Base-by-base conservation (phyloP, 2,888 invertebrate genomes). In the Gasteruption jaculator region DNA sequence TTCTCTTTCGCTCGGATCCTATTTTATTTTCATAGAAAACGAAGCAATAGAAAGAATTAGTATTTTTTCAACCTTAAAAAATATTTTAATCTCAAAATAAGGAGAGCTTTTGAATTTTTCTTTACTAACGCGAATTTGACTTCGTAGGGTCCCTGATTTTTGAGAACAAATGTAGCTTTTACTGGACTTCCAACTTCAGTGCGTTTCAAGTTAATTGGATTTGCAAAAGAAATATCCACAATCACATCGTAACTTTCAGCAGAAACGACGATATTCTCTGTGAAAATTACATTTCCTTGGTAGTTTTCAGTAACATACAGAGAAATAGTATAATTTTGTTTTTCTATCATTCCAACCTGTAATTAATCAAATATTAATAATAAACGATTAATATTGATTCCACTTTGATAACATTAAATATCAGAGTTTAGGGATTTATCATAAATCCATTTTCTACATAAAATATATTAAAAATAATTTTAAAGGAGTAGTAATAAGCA, bases 191-290 rank as follows among this genome's bases (percentile, higher is more conserved):
- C 76, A 3, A 81, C 79, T 71, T 77, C 80, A 2, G 80, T 73
- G 38, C 74, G 75, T 35, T 79, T 79, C 45, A 80, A 76, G 51
- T 80, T 72, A 11, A 83, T 70, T 0, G 73, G 71, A 51, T 74
- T 72, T 32, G 76, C 75, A 41, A 71, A 65, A 10, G 73, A 71
- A 41, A 77, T 72, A 53, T 80, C 77, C 5, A 82, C 67, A 56
- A 71, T 68, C 4, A 82, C 77, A 52, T 80, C 78, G 38, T 80
- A 78, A 35, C 78, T 77, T 65, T 83, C 81, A 1, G 78, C 81
- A 1, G 73, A 73, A 11, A 80, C 49, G 29, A 48, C 57, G 18
- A 79, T 52, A 3, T 57, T 60, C 11, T 78, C 76, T 4, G 67
- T 63, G 5, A 74, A 47, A 66, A 79, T 70, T 1, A 75, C 72